phyloP scores from a whole-genome alignment of 2,888 invertebrate genomes.

The Sinopyrophorus schimmeli region DNA sequence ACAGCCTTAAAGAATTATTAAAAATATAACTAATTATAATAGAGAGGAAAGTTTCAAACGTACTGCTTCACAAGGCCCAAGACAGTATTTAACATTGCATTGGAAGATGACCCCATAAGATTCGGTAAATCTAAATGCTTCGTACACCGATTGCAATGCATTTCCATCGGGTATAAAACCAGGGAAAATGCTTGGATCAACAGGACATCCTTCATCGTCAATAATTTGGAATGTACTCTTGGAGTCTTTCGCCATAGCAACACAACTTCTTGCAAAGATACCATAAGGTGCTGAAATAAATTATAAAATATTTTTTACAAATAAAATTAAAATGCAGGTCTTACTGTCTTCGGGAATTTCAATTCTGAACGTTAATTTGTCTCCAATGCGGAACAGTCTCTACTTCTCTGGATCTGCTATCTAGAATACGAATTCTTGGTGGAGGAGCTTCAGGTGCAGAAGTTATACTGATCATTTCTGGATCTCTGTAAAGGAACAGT shows the following conservation, averaged over 20 bases:
- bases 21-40: background rate
- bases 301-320: conserved; percentile 1
- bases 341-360: conserved; percentile 96
- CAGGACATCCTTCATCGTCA: conserved; percentile 93
- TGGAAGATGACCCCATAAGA: conserved; percentile 97
- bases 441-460: conserved; percentile 94
- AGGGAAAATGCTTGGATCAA: conserved; percentile 92
- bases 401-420: conserved; percentile 83
- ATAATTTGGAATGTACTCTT: conserved; percentile 96
- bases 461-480: conserved; percentile 94
- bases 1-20: conserved; percentile 66
- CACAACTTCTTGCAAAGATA: conserved; percentile 93
- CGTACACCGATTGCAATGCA: conserved; percentile 87
- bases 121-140: conserved; percentile 94
- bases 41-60: no score
- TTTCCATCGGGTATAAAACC: conserved; percentile 89
- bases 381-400: conserved; percentile 94
- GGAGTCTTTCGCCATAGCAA: conserved; percentile 96
- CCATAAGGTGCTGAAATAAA: conserved; percentile 83
- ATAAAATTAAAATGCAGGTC: conserved; percentile 44
- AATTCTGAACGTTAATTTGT: conserved; percentile 92
- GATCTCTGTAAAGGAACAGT: conserved; percentile 66
- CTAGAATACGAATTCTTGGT: conserved; percentile 89
- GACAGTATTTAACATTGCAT: conserved; percentile 94
- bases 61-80: conserved; percentile 92